Base-by-base conservation (phyloP, 2,888 invertebrate genomes). In the Coremacera marginata region DNA sequence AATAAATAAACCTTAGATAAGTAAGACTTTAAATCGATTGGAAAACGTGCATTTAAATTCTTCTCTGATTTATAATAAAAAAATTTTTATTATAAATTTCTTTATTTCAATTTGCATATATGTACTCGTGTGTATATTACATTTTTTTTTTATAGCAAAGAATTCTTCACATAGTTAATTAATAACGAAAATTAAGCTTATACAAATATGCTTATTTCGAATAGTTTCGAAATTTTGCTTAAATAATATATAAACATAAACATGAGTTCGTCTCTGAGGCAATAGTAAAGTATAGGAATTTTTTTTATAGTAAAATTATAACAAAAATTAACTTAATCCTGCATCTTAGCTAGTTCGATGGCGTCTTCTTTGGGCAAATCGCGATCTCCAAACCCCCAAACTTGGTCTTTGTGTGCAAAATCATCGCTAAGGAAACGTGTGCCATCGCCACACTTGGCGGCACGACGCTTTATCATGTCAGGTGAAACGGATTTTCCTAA, bases 321-420 rank as follows among this genome's bases (percentile, higher is more conserved):
- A n/a, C 11, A 44, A 44, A 44, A 44, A 44, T 44, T 7, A 11
- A 22, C 62, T 83, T 88, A 90, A 77, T 88, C 88, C 62, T 90
- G 89, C 92, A 92, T 92, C 57, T 86, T 85, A 63, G 90, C 90
- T 78, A 93, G 83, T 80, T 93, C 93, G 14, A 87, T 84, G 31
- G 90, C 84, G 84, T 93, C 93, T 78, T 92, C 92, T 19, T 86
- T 80, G 2, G 90, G 88, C 57, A 93, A 90, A 82, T 93, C 93
- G 0, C 83, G 82, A 84, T 93, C 93, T 0, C 93, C 93, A 82
- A 91, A 93, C n/a, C 93, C 93, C 93, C 93, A 93, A 4, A 92
- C 89, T 77, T 87, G 86, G 78, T 89, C 84, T 73, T 85, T 85
- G 77, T 89, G 88, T 7, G 87, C 87, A 57, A 82, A 84, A 27